phyloP scores from a whole-genome alignment of 2,888 invertebrate species.

The Serrognathus titanus region DNA sequence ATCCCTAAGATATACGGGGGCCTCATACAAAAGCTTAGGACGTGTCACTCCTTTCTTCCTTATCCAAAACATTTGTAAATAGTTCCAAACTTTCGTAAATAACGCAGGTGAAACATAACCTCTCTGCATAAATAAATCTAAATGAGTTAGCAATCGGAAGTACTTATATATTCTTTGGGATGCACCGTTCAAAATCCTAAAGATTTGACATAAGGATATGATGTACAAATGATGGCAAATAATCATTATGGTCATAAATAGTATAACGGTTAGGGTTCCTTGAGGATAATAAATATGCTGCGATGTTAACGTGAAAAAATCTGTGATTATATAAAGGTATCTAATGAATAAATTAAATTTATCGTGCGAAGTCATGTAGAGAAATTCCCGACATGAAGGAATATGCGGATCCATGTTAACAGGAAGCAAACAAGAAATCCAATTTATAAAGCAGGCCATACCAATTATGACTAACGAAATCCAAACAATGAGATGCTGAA shows the following conservation, averaged over 20 bases:
- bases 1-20: slow-evolving; percentile 21
- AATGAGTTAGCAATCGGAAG: slow-evolving; percentile 2
- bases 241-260: slow-evolving; percentile 10
- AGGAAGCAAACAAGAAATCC: slow-evolving; percentile 2
- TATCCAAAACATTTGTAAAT: slow-evolving; percentile 11
- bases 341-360: slow-evolving; percentile 15
- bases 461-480: slow-evolving; percentile 4
- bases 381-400: background rate
- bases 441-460: slow-evolving; percentile 1
- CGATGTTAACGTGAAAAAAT: slow-evolving; percentile 13
- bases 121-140: slow-evolving; percentile 11
- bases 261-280: slow-evolving; percentile 3
- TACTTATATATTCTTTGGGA: background rate
- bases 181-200: slow-evolving; percentile 6
- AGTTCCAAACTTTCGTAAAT: slow-evolving; percentile 7
- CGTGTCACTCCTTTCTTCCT: slow-evolving; percentile 4
- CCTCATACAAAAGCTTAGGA: slow-evolving; percentile 11
- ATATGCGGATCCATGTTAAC: slow-evolving; percentile 8
- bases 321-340: slow-evolving; percentile 13
- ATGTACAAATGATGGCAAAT: slow-evolving; percentile 7
- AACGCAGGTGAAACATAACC: slow-evolving; percentile 14
- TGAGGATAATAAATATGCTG: slow-evolving; percentile 8
- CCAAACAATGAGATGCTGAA: slow-evolving; percentile 10
- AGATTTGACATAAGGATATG: slow-evolving; percentile 12
- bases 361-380: slow-evolving; percentile 6